Base-by-base conservation (phyloP, 2,797 vertebrate genomes). In the Mallotus villosus region DNA sequence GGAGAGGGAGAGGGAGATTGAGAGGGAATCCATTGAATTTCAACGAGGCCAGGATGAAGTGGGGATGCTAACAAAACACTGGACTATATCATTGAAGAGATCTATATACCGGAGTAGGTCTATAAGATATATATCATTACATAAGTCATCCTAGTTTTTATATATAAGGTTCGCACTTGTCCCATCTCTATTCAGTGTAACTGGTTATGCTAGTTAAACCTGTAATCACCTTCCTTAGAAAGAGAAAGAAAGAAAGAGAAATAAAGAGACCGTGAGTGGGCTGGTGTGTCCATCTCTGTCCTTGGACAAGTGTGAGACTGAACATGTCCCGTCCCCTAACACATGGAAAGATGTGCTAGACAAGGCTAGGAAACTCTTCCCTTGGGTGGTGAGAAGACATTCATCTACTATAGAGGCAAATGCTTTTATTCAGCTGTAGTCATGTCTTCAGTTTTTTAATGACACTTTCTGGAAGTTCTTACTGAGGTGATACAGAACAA, bases 81-180 rank as follows among this genome's bases (percentile, higher is more conserved):
- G 70, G 73, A 71, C 60, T 63, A 67, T 55, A 55, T 82, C 77
- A 84, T 85, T 84, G 72, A 85, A 73, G 79, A 71, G 27, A 69
- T 41, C n/a, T n/a, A n/a, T 46, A 46, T 46, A 29, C 27, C 4
- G 27, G 27, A 29, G 4, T 29, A 12, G 12, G 41, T 46, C 11
- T 46, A 46, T 14, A 7, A 46, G 2, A 46, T 46, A 46, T 14
- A 46, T 46, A 46, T 46, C 41, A 46, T 46, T 46, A 14, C 12
- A 46, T 46, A 46, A 14, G 41, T 46, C 41, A 46, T 46, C 11
- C 41, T 46, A 14, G 9, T 14, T 46, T 46, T 14, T 12, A 46
- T 46, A 46, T 46, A 46, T 12, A 61, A 24, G 12, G 24, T 61
- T 3, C 11, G 8, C 59, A 61, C 9, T 27, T 61, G 5, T 9